Evolutionary conservation across 2,888 invertebrate genomes (phyloP).

Genomic region (Tuberolachnus salignus): DNA sequence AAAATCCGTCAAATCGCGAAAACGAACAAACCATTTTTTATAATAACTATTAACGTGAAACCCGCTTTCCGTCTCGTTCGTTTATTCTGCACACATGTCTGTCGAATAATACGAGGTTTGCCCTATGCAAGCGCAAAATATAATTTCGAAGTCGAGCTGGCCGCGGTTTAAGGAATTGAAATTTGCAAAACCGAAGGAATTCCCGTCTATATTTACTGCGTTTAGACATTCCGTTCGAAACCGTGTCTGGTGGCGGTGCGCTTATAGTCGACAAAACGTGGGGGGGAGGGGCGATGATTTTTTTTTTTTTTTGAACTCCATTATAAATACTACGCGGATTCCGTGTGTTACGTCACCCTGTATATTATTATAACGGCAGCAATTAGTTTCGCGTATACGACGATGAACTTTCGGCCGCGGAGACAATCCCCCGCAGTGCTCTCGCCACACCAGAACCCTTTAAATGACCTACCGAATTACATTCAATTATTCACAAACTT

Average conservation of each 20-base stretch:
- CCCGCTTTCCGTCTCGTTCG: too few relatives aligned
- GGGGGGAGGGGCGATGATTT: background rate
- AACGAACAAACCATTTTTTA: background rate
- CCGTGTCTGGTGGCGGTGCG: too few relatives aligned
- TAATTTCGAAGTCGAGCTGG: too few relatives aligned
- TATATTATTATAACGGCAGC: conserved; percentile 4
- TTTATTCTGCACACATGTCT: too few relatives aligned
- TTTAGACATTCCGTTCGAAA: background rate
- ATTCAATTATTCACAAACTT: conserved; percentile 52
- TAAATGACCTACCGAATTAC: conserved; percentile 52
- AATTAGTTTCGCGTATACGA: conserved; percentile 46
- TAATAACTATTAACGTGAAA: background rate
- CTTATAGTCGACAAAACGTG: background rate
- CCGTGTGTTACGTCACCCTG: conserved; percentile 25
- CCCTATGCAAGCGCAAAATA: too few relatives aligned
- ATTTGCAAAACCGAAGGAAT: background rate
- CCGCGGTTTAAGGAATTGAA: background rate
- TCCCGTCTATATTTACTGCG: too few relatives aligned
- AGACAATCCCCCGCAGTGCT: conserved; percentile 28
- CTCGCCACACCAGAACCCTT: background rate
- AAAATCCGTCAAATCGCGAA: background rate
- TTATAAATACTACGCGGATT: background rate
- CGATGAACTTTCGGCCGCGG: conserved; percentile 40
- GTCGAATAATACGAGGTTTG: too few relatives aligned
- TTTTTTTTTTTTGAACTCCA: conserved; percentile 14